These are phyloP conservation scores for Nephrotoma appendiculata DNA, from an alignment of 2,888 invertebrate species.

Conservation along the genomic window DNA sequence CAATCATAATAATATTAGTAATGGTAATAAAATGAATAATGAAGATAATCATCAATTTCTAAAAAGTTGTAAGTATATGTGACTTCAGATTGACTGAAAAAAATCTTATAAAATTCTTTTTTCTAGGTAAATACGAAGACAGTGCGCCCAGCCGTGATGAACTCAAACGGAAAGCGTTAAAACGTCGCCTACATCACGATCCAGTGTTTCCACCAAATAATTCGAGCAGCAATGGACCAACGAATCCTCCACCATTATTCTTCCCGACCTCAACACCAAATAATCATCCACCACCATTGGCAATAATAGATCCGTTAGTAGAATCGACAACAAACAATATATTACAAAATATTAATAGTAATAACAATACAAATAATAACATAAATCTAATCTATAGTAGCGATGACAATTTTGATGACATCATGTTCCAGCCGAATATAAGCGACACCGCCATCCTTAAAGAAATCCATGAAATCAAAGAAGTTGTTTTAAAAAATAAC, in stretches of 20 bases:
- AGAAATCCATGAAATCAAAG: background rate
- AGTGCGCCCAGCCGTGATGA: background rate
- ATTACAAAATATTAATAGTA: background rate
- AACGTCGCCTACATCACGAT: background rate
- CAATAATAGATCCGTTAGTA: background rate
- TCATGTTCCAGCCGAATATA: background rate
- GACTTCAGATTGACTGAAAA: background rate
- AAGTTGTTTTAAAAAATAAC: background rate
- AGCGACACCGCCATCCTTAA: background rate
- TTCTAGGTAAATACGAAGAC: constrained; percentile 1
- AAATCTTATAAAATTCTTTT: background rate
- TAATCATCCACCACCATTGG: background rate
- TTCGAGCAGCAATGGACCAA: background rate
- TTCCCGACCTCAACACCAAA: background rate
- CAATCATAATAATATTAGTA: background rate
- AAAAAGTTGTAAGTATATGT: background rate
- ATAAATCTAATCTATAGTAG: background rate
- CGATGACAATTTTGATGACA: constrained; percentile 1
- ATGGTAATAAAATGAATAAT: background rate
- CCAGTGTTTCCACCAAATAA: background rate
- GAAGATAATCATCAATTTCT: background rate
- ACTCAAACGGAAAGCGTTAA: background rate
- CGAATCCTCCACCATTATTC: background rate
- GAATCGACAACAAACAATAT: background rate
- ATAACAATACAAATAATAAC: background rate